Conservation (phyloP, 2,113 vertebrate genomes). For the Nestor notabilis region DNA sequence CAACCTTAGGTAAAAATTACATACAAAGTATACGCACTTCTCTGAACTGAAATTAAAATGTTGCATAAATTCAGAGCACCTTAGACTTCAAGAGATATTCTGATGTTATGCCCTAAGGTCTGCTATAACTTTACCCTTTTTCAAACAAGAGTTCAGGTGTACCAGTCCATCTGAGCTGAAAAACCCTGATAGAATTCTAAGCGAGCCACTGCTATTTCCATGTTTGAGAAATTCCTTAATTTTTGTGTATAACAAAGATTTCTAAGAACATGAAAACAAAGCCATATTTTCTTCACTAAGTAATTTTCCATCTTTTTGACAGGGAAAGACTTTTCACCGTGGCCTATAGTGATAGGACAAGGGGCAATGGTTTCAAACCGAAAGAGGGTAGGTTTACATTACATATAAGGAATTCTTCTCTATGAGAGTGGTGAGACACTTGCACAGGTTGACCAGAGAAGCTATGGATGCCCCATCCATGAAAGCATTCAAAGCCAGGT, state of each 20-base stretch:
- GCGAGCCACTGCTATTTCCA: not conserved
- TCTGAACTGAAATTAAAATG: not conserved
- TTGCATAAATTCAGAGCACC: not conserved
- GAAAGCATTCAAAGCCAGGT: accelerated
- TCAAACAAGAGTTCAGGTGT: not conserved
- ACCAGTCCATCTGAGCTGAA: not conserved
- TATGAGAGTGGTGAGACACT: too few species aligned
- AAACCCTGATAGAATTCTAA: not conserved
- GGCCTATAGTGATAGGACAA: not conserved
- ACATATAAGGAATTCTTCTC: not conserved
- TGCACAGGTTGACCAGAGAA: not conserved
- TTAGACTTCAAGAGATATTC: not conserved
- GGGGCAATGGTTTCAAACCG: not conserved
- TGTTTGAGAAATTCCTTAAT: not conserved
- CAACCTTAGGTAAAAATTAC: too few species aligned
- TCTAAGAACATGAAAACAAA: not conserved
- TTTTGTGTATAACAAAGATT: not conserved
- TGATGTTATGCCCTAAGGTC: not conserved
- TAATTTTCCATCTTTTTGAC: not conserved
- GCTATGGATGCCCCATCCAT: accelerated
- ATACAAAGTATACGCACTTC: not conserved
- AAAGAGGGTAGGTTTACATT: not conserved
- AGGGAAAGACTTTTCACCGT: not conserved
- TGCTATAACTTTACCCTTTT: not conserved
- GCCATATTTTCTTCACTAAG: not conserved